Base-by-base conservation (phyloP, 2,113 vertebrate genomes). In the Cynoglossus semilaevis region DNA sequence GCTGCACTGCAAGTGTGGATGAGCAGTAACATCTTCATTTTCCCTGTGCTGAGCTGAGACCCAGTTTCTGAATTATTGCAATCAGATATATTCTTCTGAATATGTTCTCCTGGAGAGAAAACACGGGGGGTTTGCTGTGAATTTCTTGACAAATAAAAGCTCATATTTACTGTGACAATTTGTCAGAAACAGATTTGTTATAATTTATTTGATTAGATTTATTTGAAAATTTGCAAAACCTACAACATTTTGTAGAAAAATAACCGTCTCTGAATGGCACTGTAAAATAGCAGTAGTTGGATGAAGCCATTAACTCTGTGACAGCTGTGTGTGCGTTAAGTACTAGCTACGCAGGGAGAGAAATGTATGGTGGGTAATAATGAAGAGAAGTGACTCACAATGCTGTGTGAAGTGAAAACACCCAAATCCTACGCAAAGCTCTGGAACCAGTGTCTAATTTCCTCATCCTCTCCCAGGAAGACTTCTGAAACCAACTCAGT, bases 391-490 rank as follows among this genome's bases (percentile, higher is more conserved):
- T 79, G 72, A 82, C 62, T 79, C 77, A 85, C n/a, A n/a, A 71
- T 64, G 42, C 79, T 64, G 76, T 70, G 51, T 75, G 76, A 80
- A 83, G 82, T 70, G 64, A 85, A 81, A 80, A 82, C 53, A 58
- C 59, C 67, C 58, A 61, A 73, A 29, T 58, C 87, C 87, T 85
- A 88, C 84, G 69, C 85, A 85, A 70, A 78, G 76, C 67, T 84
- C 66, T 74, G 34, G 58, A 78, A 75, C 71, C 76, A 72, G 74
- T 64, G 57, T 68, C 87, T 86, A 68, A 89, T 90, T 88, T 84
- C 75, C 74, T 67, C 83, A 86, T 88, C 83, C 79, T 88, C 86
- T 90, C 77, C 48, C 72, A 87, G 79, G 83, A 83, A 88, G 71
- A 74, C 81, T 84, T 88, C 80, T 72, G 74, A 79, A 85, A 76